phyloP scores from a whole-genome alignment of 2,888 invertebrate species.

The Cataglyphis rosenhaueri region DNA sequence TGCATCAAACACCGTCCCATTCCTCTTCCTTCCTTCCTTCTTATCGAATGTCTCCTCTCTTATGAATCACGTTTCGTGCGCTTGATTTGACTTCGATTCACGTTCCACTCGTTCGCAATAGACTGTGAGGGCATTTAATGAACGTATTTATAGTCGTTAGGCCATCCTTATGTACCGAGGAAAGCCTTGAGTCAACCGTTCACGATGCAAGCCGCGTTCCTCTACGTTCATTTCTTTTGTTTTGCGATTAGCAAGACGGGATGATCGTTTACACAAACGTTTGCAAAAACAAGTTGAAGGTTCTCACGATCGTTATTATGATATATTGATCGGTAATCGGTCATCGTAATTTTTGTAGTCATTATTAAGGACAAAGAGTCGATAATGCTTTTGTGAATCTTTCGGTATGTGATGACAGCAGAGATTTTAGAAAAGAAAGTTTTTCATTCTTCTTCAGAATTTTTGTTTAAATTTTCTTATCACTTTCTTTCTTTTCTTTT shows the following conservation, averaged over 20 bases:
- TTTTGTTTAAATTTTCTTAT: background rate
- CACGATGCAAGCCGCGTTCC: constrained; percentile 13
- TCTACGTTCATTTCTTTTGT: constrained; percentile 12
- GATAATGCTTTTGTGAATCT: background rate
- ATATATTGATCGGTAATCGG: too few relatives aligned
- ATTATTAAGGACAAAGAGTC: background rate
- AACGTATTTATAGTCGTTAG: constrained; percentile 58
- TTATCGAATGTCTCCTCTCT: background rate
- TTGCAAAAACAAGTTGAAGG: constrained; percentile 23
- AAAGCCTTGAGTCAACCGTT: constrained; percentile 47
- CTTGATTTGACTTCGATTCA: constrained; percentile 68
- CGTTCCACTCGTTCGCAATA: constrained; percentile 60
- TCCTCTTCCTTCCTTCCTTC: constrained; percentile 7
- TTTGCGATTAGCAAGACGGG: constrained; percentile 32
- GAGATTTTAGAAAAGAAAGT: background rate
- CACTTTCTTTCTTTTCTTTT: background rate
- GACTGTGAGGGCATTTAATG: constrained; percentile 59
- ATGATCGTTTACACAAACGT: constrained; percentile 12
- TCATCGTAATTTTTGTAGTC: background rate
- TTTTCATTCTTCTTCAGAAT: background rate
- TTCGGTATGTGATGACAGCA: background rate
- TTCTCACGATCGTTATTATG: background rate
- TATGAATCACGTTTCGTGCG: constrained; percentile 43
- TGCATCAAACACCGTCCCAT: background rate
- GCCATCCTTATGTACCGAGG: constrained; percentile 44